phyloP scores from a whole-genome alignment of 1,140 invertebrate genomes.

The Oncopodura yosiiana region DNA sequence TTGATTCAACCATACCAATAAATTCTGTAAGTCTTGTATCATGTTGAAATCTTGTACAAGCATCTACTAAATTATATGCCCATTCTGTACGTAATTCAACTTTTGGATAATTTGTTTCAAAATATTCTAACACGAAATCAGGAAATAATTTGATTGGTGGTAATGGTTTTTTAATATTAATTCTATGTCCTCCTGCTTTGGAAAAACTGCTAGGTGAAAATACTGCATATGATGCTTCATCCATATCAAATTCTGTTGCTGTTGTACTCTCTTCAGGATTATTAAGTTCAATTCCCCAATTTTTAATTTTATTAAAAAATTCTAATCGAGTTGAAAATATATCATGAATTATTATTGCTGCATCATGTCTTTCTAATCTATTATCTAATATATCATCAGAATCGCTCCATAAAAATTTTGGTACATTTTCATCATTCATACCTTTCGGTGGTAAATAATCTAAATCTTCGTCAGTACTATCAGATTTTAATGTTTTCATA shows the following conservation, averaged over 20 bases:
- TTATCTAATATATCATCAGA: not conserved
- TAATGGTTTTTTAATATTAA: too few relatives aligned
- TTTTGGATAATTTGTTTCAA: slow-evolving; percentile 7
- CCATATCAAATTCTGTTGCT: slow-evolving; percentile 6
- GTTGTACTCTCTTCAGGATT: not conserved
- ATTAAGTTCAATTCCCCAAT: too few relatives aligned
- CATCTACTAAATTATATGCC: slow-evolving; percentile 21
- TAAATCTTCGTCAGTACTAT: slow-evolving; percentile 4
- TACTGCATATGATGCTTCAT: too few relatives aligned
- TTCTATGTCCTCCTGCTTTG: too few relatives aligned
- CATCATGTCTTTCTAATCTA: slow-evolving; percentile 7
- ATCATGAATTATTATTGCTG: slow-evolving; percentile 9
- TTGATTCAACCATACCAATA: slow-evolving; percentile 8
- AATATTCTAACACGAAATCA: slow-evolving; percentile 17
- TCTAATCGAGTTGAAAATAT: slow-evolving; percentile 4
- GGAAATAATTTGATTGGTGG: slow-evolving; percentile 1
- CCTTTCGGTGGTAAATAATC: slow-evolving; percentile 6
- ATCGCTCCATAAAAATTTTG: slow-evolving; percentile 12
- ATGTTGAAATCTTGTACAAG: not conserved
- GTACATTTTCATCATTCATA: not conserved
- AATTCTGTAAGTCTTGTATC: slow-evolving; percentile 5
- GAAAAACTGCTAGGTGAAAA: too few relatives aligned
- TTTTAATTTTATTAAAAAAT: too few relatives aligned
- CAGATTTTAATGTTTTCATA: slow-evolving; percentile 13
- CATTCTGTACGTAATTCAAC: slow-evolving; percentile 10